phyloP scores from a whole-genome alignment of 1,140 invertebrate genomes.

The Oncopeltus fasciatus region DNA sequence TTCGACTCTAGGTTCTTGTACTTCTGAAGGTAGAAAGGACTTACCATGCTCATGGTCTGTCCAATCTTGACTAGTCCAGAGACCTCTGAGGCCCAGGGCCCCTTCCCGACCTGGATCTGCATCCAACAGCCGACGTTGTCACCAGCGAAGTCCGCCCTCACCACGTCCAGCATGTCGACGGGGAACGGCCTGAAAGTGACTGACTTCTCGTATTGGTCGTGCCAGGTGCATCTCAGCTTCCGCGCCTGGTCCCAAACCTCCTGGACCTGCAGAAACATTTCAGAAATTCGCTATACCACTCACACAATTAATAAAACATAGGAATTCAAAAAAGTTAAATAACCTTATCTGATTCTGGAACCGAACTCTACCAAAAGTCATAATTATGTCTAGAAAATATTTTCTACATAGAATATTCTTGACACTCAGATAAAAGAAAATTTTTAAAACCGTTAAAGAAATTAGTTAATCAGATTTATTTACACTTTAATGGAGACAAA shows the following conservation, averaged over 20 bases:
- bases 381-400: too few relatives aligned
- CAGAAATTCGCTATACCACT: too few relatives aligned
- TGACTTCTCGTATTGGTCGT: slow-evolving; percentile 87
- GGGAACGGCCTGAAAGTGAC: slow-evolving; percentile 87
- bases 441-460: too few relatives aligned
- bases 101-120: slow-evolving; percentile 89
- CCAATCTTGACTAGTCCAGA: slow-evolving; percentile 89
- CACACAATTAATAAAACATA: too few relatives aligned
- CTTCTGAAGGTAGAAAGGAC: too few relatives aligned
- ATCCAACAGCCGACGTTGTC: slow-evolving; percentile 93
- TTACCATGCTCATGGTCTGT: slow-evolving; percentile 89
- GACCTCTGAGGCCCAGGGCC: slow-evolving; percentile 87
- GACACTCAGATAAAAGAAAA: too few relatives aligned
- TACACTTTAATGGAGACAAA: too few relatives aligned
- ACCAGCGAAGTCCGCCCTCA: slow-evolving; percentile 84
- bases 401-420: too few relatives aligned
- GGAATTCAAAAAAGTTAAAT: too few relatives aligned
- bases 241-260: slow-evolving; percentile 55
- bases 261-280: slow-evolving; percentile 63
- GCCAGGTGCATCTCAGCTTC: slow-evolving; percentile 82
- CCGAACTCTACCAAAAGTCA: too few relatives aligned
- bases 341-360: too few relatives aligned
- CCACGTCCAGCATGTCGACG: slow-evolving; percentile 85
- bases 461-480: too few relatives aligned
- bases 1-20: background rate